Evolutionary conservation across 2,113 vertebrate species (phyloP).

Genomic region (Hippocampus abdominalis): DNA sequence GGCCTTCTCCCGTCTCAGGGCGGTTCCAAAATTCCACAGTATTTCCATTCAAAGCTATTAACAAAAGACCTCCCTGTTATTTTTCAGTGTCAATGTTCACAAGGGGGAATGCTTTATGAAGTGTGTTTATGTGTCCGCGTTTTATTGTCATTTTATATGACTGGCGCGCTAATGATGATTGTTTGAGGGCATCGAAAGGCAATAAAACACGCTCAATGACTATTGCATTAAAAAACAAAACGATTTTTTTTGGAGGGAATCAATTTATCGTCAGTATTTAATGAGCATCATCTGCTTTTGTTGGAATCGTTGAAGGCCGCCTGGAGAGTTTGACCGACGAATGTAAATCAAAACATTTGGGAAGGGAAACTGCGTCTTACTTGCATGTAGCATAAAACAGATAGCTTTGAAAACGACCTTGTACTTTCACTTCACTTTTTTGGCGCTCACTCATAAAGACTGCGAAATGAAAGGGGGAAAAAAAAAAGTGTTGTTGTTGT

Average conservation of each 20-base stretch:
- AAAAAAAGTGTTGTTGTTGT: slow-evolving; percentile 68
- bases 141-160: background rate
- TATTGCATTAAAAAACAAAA: background rate
- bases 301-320: background rate
- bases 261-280: background rate
- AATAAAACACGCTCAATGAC: background rate
- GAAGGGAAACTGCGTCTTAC: slow-evolving; percentile 28
- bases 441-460: slow-evolving; percentile 58
- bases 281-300: background rate
- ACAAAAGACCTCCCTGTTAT: slow-evolving; percentile 15
- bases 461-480: slow-evolving; percentile 56
- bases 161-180: background rate
- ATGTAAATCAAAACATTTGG: slow-evolving; percentile 60
- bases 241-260: background rate
- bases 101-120: slow-evolving; percentile 21
- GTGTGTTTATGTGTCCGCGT: slow-evolving; percentile 9
- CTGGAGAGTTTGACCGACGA: slow-evolving; percentile 34
- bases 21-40: background rate
- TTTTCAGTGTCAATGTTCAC: slow-evolving; percentile 31
- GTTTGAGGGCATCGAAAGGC: background rate
- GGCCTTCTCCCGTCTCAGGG: too few species aligned
- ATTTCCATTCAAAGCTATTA: background rate
- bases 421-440: slow-evolving; percentile 63
- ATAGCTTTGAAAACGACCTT: slow-evolving; percentile 67
- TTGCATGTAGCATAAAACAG: slow-evolving; percentile 66